phyloP scores from a whole-genome alignment of 2,797 vertebrate species.

The Karalla daura region DNA sequence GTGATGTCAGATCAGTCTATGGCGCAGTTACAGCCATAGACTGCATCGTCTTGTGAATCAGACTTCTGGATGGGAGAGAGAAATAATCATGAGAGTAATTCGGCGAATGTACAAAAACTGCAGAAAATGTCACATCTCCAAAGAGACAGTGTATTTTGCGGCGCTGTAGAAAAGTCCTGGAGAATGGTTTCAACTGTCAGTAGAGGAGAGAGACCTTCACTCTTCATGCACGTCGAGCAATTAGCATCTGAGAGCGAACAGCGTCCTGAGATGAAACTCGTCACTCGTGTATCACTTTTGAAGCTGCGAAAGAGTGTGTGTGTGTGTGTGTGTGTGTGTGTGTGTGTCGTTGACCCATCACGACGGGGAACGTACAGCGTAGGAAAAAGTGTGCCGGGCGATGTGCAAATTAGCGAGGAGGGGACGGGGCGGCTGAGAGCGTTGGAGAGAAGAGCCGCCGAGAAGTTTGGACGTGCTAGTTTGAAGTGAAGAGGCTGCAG shows the following conservation, averaged over 20 bases:
- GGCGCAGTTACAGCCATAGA: too few relatives aligned
- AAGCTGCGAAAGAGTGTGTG: slow-evolving; percentile 50
- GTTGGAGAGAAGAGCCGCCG: slow-evolving; percentile 53
- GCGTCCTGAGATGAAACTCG: slow-evolving; percentile 43
- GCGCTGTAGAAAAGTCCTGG: too few relatives aligned
- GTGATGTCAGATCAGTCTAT: too few relatives aligned
- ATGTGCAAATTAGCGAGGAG: slow-evolving; percentile 53
- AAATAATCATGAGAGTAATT: too few relatives aligned
- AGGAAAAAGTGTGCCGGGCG: slow-evolving; percentile 20
- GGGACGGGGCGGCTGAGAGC: slow-evolving; percentile 33
- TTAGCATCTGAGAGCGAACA: slow-evolving; percentile 58
- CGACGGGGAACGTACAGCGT: slow-evolving; percentile 44
- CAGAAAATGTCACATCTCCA: too few relatives aligned
- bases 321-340: too few relatives aligned
- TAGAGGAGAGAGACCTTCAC: too few relatives aligned
- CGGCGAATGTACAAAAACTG: too few relatives aligned
- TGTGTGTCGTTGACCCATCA: slow-evolving; percentile 44
- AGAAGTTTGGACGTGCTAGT: slow-evolving; percentile 71
- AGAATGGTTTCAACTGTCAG: too few relatives aligned
- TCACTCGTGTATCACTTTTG: slow-evolving; percentile 50
- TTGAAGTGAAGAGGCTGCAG: slow-evolving; percentile 71
- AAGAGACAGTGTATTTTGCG: too few relatives aligned
- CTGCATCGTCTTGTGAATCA: too few relatives aligned
- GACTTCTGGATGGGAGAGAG: too few relatives aligned
- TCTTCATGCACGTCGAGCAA: slow-evolving; percentile 50